These are phyloP conservation scores for Agonum fuliginosum DNA, from an alignment of 2,888 invertebrate genomes.

Conservation along the genomic window DNA sequence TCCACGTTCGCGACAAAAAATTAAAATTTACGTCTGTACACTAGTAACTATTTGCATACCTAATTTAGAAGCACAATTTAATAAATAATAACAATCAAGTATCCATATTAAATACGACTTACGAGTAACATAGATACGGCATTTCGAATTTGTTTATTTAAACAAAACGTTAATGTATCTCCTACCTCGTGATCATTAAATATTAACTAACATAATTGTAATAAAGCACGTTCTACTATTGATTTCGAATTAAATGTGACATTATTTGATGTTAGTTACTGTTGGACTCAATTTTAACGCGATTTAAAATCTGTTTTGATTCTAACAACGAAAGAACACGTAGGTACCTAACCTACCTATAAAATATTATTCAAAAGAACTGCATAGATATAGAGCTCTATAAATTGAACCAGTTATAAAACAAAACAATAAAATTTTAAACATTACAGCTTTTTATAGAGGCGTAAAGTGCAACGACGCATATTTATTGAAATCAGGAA, in stretches of 20 bases:
- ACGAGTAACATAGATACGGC: too few relatives aligned
- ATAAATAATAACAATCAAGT: too few relatives aligned
- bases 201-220: constrained; percentile 19
- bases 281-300: constrained; percentile 1
- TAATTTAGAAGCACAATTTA: too few relatives aligned
- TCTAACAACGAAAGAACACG: background rate
- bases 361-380: constrained; percentile 11
- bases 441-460: background rate
- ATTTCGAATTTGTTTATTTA: background rate
- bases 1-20: too few relatives aligned
- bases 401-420: constrained; percentile 9
- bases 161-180: background rate
- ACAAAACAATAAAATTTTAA: background rate
- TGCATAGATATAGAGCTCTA: background rate
- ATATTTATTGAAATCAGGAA: too few relatives aligned
- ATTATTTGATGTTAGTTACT: constrained; percentile 18
- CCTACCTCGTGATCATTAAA: constrained; percentile 12
- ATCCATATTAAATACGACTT: too few relatives aligned
- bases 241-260: constrained; percentile 26
- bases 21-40: too few relatives aligned
- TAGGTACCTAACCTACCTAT: too few relatives aligned
- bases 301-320: background rate
- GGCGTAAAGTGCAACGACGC: background rate
- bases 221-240: constrained; percentile 14
- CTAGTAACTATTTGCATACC: too few relatives aligned